A percentile compares a stretch with the other conserved stretches of the same genome.
Conservation (phyloP, 1,140 invertebrate species). For the Drosophila ficusphila region DNA sequence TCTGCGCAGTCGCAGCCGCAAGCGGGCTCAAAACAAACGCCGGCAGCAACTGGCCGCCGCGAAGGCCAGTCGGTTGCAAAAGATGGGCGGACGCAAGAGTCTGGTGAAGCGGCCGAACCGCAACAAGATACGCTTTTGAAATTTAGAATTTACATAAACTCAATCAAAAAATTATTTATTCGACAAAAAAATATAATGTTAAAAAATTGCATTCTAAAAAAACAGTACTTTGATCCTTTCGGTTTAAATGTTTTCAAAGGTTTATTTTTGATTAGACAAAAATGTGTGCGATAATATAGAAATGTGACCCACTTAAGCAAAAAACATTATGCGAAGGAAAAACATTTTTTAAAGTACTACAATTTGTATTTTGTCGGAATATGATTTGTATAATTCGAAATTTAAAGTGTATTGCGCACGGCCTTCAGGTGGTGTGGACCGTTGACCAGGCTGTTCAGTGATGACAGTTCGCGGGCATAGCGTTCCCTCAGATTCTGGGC, state of each 20-base stretch:
- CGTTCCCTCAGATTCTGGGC: constrained; percentile 14
- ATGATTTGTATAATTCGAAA: background rate
- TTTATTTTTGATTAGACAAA: too few species aligned
- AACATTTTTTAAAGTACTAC: background rate
- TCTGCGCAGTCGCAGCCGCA: constrained; percentile 52
- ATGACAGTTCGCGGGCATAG: background rate
- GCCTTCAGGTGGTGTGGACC: constrained; percentile 7
- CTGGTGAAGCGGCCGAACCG: constrained; percentile 66
- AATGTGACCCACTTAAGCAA: too few species aligned
- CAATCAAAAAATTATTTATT: background rate
- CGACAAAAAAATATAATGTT: background rate
- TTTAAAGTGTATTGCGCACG: background rate
- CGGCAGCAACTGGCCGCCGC: constrained; percentile 36
- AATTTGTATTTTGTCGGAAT: background rate
- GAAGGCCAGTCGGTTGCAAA: constrained; percentile 14
- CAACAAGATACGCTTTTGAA: constrained; percentile 67
- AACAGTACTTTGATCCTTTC: too few species aligned
- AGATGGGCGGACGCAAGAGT: constrained; percentile 54
- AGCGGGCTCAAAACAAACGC: constrained; percentile 28
- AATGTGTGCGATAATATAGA: too few species aligned
- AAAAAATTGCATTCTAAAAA: too few species aligned
- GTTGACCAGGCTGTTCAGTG: background rate
- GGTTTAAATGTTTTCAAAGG: too few species aligned
- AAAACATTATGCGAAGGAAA: too few species aligned
- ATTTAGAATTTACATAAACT: background rate